Base-by-base conservation (phyloP, 2,113 vertebrate genomes). In the Upupa epops region DNA sequence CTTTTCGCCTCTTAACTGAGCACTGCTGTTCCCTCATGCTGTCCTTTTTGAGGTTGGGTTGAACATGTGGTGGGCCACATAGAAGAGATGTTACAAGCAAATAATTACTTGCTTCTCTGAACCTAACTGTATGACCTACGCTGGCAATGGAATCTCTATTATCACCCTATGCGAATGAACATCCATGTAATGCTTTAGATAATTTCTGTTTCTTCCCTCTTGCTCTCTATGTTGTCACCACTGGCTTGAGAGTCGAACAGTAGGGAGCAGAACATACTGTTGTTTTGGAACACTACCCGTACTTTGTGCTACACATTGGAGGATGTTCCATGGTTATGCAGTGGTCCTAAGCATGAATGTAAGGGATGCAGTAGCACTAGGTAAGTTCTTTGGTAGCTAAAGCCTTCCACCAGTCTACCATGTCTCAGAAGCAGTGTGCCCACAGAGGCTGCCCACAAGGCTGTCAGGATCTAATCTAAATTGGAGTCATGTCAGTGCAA, bases 401-500 rank as follows among this genome's bases (percentile, higher is more conserved):
- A 78, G 3, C 5, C 8, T 56, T 89, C 65, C 10, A 20, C 12
- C 2, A 29, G 17, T 45, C 34, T 64, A 9, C 25, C 8, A 13
- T 48, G 25, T 58, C 13, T 10, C 16, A 14, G 24, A 60, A 74
- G 7, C 28, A 46, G 24, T 28, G 19, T 59, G 32, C 12, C 31
- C 21, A 40, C 3, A 54, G 22, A 19, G 84, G 28, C 0, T n/a
- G n/a, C n/a, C n/a, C n/a, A n/a, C n/a, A 0, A 82, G 19, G 5
- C 19, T 15, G 9, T 19, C 29, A 85, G 29, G 18, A n/a, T 25
- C 17, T 51, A 32, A 42, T 31, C 18, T 22, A 32, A 36, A 46
- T 40, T 69, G 32, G 13, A 59, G 6, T 19, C 4, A 2, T 6
- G 7, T 64, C 25, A 60, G 58, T 7, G 14, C 54, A 61, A 79